Base-by-base conservation (phyloP, 1,140 invertebrate species). In the Bombus picipes region DNA sequence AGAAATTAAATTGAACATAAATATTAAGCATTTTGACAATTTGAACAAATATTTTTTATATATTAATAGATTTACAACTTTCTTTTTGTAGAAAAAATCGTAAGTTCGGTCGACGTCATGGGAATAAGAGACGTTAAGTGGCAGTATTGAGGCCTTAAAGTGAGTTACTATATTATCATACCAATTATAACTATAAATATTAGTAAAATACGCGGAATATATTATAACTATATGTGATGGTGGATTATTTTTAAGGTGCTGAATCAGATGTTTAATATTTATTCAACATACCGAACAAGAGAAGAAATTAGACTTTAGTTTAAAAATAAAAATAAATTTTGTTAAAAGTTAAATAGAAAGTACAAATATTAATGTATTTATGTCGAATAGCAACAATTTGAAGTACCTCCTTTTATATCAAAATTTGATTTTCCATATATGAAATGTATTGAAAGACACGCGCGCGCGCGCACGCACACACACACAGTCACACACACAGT, bases 71-170 rank as follows among this genome's bases (percentile, higher is more conserved):
- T n/a, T 78, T 34, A 53, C 10, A 70, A n/a, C 12, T 2, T 87
- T 8, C 89, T 62, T 47, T 83, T 89, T 92, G 57, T 53, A 94
- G 94, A 86, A 95, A 94, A 91, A 94, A 77, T 74, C 93, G 94
- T 34, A 95, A 94, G 73, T 94, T 94, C 72, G 83, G 92, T 65
- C 93, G 94, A 86, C 94, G 94, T 74, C 93, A 94, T 86, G 93
- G 91, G 83, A 94, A 94, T 84, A 94, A 94, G 81, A 94, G 94
- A 89, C 94, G 94, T 88, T 95, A 92, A 93, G 74, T 86, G 22
- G 39, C 39, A 68, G 41, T 76, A 87, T 79, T n/a, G 66, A 68
- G 65, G 32, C 71, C 75, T 88, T 85, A 77, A 86, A 68, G 66
- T 88, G 18, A 86, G 81, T 66, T 88, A 41, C 1, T 41, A 62